phyloP scores from a whole-genome alignment of 2,113 vertebrate genomes.

The Ciconia stormi region DNA sequence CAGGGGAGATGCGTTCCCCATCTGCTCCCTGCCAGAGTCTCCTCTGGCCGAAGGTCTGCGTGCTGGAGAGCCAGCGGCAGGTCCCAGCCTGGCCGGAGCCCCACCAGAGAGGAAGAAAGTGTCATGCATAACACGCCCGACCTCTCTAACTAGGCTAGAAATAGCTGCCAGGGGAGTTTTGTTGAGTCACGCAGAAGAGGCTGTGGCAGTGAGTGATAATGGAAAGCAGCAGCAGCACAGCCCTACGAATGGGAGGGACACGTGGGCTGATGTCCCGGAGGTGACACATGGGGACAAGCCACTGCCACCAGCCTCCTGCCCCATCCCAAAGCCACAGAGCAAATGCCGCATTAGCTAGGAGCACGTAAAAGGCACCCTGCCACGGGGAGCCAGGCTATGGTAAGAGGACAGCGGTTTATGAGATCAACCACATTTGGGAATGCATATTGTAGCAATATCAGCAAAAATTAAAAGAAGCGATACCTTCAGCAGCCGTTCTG shows the following conservation, averaged over 20 bases:
- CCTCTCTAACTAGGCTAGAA: not conserved
- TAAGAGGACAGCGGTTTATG: accelerated
- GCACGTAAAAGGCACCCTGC: not conserved
- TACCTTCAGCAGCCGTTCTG: not conserved
- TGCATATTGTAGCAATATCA: accelerated
- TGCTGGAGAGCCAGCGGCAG: not conserved
- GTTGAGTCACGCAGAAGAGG: not conserved
- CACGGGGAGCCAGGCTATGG: accelerated
- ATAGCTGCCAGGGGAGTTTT: not conserved
- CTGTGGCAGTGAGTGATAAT: not conserved
- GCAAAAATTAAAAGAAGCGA: accelerated
- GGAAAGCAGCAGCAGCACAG: not conserved
- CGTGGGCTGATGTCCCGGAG: not conserved
- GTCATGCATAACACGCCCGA: not conserved
- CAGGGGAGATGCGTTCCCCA: not conserved
- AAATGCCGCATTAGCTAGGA: not conserved
- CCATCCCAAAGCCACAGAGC: not conserved
- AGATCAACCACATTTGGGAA: not conserved
- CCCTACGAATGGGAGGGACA: not conserved
- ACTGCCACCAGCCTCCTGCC: not conserved
- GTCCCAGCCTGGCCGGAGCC: not conserved
- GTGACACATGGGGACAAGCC: not conserved
- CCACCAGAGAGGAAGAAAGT: not conserved
- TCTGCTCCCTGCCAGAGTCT: not conserved
- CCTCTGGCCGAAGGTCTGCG: not conserved